Percentiles rank a stretch among this genome's conserved stretches.
Conservation (phyloP, 2,113 vertebrate species). For the Cyanocitta stelleri region DNA sequence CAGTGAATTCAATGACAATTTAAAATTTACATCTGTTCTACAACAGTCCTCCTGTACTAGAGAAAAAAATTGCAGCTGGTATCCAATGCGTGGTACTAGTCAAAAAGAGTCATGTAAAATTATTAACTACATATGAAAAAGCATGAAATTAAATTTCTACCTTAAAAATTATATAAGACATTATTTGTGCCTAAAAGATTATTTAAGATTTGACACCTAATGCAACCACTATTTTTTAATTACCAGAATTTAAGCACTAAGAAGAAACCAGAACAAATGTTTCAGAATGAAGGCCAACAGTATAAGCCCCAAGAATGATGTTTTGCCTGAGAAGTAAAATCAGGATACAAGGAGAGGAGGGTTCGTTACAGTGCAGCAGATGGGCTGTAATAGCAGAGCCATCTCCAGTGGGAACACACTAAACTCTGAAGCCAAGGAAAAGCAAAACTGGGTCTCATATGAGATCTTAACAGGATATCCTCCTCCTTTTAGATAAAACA, state of each 20-base stretch:
- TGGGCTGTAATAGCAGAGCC: neutral
- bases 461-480: neutral
- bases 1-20: neutral
- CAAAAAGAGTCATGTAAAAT: neutral
- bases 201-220: neutral
- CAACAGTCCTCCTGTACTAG: neutral
- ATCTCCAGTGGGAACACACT: neutral
- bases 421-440: neutral
- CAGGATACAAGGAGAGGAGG: neutral
- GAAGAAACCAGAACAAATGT: neutral
- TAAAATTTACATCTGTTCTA: neutral
- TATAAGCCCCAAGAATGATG: neutral
- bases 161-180: neutral
- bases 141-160: neutral
- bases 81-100: neutral
- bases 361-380: neutral
- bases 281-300: neutral
- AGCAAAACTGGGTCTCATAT: neutral
- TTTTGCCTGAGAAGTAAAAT: conserved; percentile 3
- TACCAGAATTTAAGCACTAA: neutral
- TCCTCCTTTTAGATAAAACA: neutral
- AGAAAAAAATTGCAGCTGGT: neutral
- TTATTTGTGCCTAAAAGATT: neutral
- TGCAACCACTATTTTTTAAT: neutral
- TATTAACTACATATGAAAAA: neutral